These are phyloP conservation scores for Trinectes maculatus DNA, from an alignment of 2,113 vertebrate genomes.

Conservation along the genomic window DNA sequence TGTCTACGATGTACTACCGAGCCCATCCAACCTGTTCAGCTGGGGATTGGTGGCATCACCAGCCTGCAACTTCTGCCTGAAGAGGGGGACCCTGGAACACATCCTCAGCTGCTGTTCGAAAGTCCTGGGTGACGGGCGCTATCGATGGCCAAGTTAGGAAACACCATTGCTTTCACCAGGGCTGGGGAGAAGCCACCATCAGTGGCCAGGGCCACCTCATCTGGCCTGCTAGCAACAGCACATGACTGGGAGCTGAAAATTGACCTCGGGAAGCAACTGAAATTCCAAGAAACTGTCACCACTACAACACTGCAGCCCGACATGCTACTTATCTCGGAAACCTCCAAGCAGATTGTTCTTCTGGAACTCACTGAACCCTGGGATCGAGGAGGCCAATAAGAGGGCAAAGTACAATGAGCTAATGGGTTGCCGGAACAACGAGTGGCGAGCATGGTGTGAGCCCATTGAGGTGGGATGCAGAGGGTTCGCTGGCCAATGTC, in stretches of 20 bases:
- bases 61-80: background rate
- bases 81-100: background rate
- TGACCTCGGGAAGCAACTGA: too few relatives aligned
- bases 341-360: background rate
- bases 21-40: background rate
- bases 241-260: background rate
- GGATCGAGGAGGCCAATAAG: background rate
- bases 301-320: background rate
- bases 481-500: background rate
- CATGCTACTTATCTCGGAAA: background rate
- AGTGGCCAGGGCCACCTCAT: too few relatives aligned
- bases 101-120: background rate
- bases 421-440: too few relatives aligned
- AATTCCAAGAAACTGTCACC: background rate
- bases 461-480: background rate
- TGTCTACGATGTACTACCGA: too few relatives aligned
- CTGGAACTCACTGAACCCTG: too few relatives aligned
- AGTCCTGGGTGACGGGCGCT: background rate
- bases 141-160: background rate
- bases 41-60: background rate
- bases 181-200: too few relatives aligned
- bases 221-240: background rate
- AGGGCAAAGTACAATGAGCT: too few relatives aligned
- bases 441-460: background rate
- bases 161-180: too few relatives aligned